Evolutionary conservation across 2,113 vertebrate species (phyloP).

Genomic region (Sylvietta virens): DNA sequence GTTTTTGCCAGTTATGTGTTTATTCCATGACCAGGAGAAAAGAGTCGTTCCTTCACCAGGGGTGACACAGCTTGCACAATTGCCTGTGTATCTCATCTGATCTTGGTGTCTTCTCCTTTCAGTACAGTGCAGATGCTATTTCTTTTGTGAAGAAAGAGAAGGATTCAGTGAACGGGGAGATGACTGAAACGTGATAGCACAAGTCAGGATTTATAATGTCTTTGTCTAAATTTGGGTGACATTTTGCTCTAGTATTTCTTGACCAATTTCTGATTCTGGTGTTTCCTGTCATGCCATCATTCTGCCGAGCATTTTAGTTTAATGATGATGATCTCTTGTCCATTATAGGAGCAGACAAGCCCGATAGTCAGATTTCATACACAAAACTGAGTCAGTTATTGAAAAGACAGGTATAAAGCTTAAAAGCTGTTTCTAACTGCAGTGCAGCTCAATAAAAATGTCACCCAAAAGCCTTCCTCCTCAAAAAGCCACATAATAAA

Average conservation of each 20-base stretch:
- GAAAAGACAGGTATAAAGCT: not conserved
- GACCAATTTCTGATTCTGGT: not conserved
- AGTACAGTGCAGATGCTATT: not conserved
- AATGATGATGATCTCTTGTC: not conserved
- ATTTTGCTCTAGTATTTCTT: not conserved
- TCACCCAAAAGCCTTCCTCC: not conserved
- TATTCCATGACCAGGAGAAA: not conserved
- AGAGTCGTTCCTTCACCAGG: not conserved
- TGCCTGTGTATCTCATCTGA: not conserved
- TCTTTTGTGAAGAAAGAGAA: not conserved
- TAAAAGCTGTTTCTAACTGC: not conserved
- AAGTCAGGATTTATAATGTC: not conserved
- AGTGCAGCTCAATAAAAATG: not conserved
- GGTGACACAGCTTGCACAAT: not conserved
- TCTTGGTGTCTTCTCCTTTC: not conserved
- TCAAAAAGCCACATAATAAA: not conserved
- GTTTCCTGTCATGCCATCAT: not conserved
- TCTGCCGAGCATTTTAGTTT: not conserved
- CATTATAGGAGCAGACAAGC: not conserved
- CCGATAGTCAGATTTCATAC: not conserved
- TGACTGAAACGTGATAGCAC: not conserved
- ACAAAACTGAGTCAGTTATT: not conserved
- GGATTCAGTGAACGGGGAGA: not conserved
- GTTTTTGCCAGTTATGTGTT: not conserved
- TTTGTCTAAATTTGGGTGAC: not conserved